Base-by-base conservation (phyloP, 2,888 invertebrate species). In the Cryptocephalus moraei region DNA sequence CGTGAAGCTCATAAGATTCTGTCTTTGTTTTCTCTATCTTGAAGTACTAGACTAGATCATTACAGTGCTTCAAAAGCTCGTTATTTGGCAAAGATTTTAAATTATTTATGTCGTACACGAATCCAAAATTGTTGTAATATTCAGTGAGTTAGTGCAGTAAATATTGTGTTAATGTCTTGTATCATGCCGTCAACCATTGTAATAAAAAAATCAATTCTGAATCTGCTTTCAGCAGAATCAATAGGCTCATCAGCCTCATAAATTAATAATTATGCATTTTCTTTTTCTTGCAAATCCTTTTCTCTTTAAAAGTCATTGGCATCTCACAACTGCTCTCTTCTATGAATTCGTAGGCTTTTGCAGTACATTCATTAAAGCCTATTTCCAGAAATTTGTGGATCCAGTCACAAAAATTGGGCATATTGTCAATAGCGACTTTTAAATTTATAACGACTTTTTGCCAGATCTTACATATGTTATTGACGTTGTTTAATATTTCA, bases 391-490 rank as follows among this genome's bases (percentile, higher is more conserved):
- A 42, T 31, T 2, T 3, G 22, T 42, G 4, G 22, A 42, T 42
- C 22, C 42, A 22, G 22, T 42, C 33, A 42, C 1, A 9, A 42
- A 10, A 32, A 42, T 42, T 8, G 42, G 9, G 32, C 32, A 42
- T n/a, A 42, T 42, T 42, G 33, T 42, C 42, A 42, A 42, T 32
- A 32, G 42, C 42, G 9, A 33, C 42, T 32, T 42, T 42, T 32
- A 1, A 34, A 34, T 34, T 34, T 9, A n/a, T 34, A 34, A 9
- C 34, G 34, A 34, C 34, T 34, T 32, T 42, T 42, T 32, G 32
- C 42, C 32, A 42, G 3, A 42, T 33, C 9, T 42, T 42, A 42
- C 42, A 11, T 32, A 43, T 43, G 11, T 43, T 43, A n/a, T 43
- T 43, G 9, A 43, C 43, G 12, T 12, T n/a, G 32, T 32, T 43